Conservation (phyloP, 2,888 invertebrate genomes). For the Drosophila stalkeri region DNA sequence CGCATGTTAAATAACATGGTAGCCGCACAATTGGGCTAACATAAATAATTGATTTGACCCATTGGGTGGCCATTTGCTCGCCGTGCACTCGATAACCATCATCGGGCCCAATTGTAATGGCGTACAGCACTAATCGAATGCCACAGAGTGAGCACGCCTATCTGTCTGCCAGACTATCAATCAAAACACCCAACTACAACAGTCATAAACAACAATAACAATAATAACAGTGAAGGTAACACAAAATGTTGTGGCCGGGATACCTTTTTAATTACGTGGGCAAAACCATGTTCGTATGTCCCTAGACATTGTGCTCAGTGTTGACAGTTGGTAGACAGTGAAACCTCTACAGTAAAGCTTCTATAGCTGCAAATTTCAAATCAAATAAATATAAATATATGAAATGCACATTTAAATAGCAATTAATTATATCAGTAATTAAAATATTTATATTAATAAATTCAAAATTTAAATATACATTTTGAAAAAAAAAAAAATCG, state of each 20-base stretch:
- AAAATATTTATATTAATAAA: too few species aligned
- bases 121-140: constrained; percentile 38
- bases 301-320: not conserved
- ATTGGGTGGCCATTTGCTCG: constrained; percentile 30
- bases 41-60: constrained; percentile 40
- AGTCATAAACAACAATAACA: constrained; percentile 18
- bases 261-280: constrained; percentile 41
- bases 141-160: constrained; percentile 6
- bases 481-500: too few species aligned
- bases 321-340: constrained; percentile 3
- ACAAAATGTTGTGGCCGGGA: constrained; percentile 19
- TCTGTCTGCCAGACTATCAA: constrained; percentile 34
- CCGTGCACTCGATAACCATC: constrained; percentile 45
- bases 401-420: not conserved
- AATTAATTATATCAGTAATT: not conserved
- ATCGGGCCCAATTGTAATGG: constrained; percentile 50
- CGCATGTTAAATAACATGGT: constrained; percentile 1
- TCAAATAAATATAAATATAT: not conserved
- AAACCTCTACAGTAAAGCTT: not conserved
- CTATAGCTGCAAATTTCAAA: not conserved
- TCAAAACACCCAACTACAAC: constrained; percentile 30
- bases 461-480: too few species aligned
- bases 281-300: constrained; percentile 9
- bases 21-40: constrained; percentile 17
- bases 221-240: constrained; percentile 7